Evolutionary conservation across 2,113 vertebrate species (phyloP).

Genomic region (Rhegmatorhina hoffmannsi): DNA sequence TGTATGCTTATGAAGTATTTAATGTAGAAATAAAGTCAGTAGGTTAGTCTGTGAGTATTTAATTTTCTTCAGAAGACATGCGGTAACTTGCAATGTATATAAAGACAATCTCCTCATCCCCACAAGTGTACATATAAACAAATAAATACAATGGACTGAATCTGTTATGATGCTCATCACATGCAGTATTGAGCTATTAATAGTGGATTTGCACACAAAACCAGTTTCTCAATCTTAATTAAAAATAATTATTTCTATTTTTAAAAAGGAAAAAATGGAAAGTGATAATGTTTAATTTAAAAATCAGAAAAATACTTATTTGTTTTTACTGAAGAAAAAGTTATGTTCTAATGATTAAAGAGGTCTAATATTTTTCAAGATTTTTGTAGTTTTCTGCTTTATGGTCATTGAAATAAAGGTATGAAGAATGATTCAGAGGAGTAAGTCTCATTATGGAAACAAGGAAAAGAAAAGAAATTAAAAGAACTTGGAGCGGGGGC

Average conservation of each 20-base stretch:
- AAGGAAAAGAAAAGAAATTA: neutral
- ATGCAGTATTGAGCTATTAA: neutral
- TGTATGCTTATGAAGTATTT: neutral
- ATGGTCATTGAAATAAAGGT: neutral
- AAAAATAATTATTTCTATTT: neutral
- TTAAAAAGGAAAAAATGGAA: neutral
- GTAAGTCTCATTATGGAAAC: neutral
- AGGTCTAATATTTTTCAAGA: neutral
- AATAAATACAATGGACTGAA: neutral
- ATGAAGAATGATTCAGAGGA: neutral
- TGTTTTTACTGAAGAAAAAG: neutral
- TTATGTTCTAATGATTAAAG: neutral
- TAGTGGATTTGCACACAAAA: neutral
- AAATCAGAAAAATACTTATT: neutral
- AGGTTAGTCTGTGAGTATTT: neutral
- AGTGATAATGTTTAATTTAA: neutral
- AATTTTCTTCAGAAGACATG: neutral
- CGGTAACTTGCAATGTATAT: neutral
- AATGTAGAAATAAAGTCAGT: neutral
- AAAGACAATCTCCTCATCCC: neutral
- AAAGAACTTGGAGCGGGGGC: accelerated
- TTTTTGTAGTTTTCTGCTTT: neutral
- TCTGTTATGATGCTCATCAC: neutral
- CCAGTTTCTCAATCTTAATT: neutral
- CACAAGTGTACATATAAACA: neutral